Base-by-base conservation (phyloP, 2,888 invertebrate species). In the Orgyia antiqua region DNA sequence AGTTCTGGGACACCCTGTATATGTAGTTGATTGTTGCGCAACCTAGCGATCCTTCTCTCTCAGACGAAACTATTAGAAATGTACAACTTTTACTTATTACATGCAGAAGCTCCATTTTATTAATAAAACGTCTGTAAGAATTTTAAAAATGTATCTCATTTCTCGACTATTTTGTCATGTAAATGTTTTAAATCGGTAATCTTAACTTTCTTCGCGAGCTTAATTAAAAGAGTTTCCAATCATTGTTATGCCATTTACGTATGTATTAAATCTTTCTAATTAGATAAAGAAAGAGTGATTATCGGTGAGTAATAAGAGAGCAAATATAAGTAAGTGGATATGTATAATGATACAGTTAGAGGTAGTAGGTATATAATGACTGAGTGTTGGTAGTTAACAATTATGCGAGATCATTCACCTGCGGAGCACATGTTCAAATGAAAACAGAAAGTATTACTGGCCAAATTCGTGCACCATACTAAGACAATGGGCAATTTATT, bases 401-500 rank as follows among this genome's bases (percentile, higher is more conserved):
- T 51, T 45, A 51, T 34, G 28, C 20, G 42, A 47, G 65, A 63
- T 63, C 65, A 54, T 68, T 69, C 72, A 67, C 62, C 65, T 58
- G 58, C 40, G 24, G 36, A 27, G 59, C 68, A 69, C 69, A 70
- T 66, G 67, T 68, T 50, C 58, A 66, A 66, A 72, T 68, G 65
- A 67, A 75, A 79, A 76, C 78, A 72, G 79, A 83, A 84, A 84
- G 83, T 79, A 69, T 72, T 69, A 65, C 66, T 66, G 55, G 55
- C 75, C 68, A 65, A 82, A 82, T 74, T 71, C 76, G 78, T 74
- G 77, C 82, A 79, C 67, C 71, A 70, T 66, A 58, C 56, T 52
- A 58, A 64, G 51, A 82, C 82, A 83, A 86, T 83, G 73, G 76
- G 58, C 76, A 84, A 82, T 82, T 83, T 77, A 77, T 78, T 69